These are phyloP conservation scores for Hemichromis elongatus DNA, from an alignment of 2,113 vertebrate species.

Conservation along the genomic window DNA sequence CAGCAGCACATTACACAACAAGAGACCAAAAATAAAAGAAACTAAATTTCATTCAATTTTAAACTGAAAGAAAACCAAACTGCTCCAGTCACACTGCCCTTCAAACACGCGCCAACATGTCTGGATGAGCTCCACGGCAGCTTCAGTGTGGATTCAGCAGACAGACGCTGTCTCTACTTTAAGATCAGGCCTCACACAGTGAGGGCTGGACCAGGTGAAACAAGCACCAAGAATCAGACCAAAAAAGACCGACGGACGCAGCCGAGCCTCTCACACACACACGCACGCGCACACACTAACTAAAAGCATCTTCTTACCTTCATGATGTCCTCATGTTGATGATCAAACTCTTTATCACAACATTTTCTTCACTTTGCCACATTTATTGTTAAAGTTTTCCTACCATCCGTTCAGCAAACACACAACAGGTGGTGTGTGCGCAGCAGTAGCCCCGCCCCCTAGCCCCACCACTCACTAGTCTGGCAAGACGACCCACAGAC, in stretches of 20 bases:
- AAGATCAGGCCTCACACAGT: no score
- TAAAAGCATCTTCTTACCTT: neutral
- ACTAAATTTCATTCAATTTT: neutral
- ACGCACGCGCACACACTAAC: neutral
- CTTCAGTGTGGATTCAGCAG: no score
- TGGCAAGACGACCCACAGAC: neutral
- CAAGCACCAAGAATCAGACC: accelerated
- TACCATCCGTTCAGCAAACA: neutral
- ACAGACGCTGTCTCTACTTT: no score
- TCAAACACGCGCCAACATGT: neutral
- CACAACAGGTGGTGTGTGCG: neutral
- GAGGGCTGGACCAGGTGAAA: no score
- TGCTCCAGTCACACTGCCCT: no score
- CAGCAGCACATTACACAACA: neutral
- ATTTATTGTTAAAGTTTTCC: neutral
- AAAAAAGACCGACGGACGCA: accelerated
- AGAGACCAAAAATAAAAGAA: neutral
- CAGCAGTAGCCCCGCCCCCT: accelerated
- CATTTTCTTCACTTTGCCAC: neutral
- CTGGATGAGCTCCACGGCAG: no score
- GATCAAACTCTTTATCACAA: neutral
- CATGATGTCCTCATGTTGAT: accelerated
- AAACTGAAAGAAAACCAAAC: neutral
- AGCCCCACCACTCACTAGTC: neutral
- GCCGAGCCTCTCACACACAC: no score